A percentile compares a stretch with the other conserved stretches of the same genome.
Evolutionary conservation across 2,888 invertebrate genomes (phyloP).

Genomic region (Campopleginae sp.): DNA sequence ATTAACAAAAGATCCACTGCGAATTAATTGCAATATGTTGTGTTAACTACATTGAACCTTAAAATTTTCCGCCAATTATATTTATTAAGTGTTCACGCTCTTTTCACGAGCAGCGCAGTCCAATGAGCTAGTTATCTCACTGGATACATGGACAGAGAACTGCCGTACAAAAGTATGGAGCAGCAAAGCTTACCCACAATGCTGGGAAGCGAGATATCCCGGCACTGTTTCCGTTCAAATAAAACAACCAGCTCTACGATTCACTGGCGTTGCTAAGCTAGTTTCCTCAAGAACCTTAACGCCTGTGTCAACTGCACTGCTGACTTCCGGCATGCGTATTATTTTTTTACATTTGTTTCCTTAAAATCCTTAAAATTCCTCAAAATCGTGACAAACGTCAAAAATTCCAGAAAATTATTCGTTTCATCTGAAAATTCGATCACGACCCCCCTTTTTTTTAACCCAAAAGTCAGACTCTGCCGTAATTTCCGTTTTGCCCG

Average conservation of each 20-base stretch:
- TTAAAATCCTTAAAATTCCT: constrained; percentile 67
- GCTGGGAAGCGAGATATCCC: constrained; percentile 80
- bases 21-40: constrained; percentile 3
- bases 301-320: constrained; percentile 75
- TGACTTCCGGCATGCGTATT: constrained; percentile 78
- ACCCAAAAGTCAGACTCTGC: background rate
- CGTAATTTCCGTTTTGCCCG: background rate
- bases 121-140: constrained; percentile 20
- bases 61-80: constrained; percentile 26
- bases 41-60: constrained; percentile 18
- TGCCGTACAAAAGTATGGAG: constrained; percentile 78
- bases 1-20: constrained; percentile 4
- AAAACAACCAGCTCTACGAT: constrained; percentile 67
- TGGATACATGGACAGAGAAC: background rate
- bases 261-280: constrained; percentile 30
- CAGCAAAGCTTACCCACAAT: constrained; percentile 75
- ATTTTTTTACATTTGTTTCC: constrained; percentile 72
- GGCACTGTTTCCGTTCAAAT: constrained; percentile 81
- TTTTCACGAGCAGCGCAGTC: constrained; percentile 5
- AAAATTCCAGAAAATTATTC: background rate
- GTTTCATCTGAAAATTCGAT: background rate
- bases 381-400: constrained; percentile 45
- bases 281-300: constrained; percentile 64
- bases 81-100: constrained; percentile 29
- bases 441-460: background rate